Conservation (phyloP, 2,888 invertebrate species). For the Cenopis cana region DNA sequence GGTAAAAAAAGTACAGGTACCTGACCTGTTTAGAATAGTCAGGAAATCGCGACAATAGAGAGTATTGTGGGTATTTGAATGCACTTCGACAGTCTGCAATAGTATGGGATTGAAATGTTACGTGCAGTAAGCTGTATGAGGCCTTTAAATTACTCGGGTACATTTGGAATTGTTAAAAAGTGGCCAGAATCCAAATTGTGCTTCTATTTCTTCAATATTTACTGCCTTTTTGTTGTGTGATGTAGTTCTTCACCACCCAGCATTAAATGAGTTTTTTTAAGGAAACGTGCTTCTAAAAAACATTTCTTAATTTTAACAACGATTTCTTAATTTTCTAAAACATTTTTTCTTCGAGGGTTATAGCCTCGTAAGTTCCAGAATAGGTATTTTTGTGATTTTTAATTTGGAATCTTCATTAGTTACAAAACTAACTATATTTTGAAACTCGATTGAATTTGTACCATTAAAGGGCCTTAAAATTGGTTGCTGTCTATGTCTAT, state of each 20-base stretch:
- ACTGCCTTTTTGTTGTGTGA: background rate
- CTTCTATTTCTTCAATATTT: background rate
- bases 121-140: constrained; percentile 13
- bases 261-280: too few relatives aligned
- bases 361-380: background rate
- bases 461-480: too few relatives aligned
- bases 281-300: too few relatives aligned
- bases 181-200: background rate
- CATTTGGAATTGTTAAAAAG: background rate
- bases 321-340: too few relatives aligned
- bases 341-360: too few relatives aligned
- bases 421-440: too few relatives aligned
- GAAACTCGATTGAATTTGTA: too few relatives aligned
- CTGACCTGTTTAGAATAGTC: constrained; percentile 68
- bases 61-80: constrained; percentile 44
- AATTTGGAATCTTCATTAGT: too few relatives aligned
- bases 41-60: constrained; percentile 78
- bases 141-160: constrained; percentile 12
- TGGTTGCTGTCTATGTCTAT: too few relatives aligned
- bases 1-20: constrained; percentile 65
- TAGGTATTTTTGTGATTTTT: too few relatives aligned
- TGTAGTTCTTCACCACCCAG: too few relatives aligned
- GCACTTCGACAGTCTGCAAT: constrained; percentile 32
- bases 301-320: too few relatives aligned
- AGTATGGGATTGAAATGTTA: constrained; percentile 39